Evolutionary conservation across 92 coral and sea anemone species (phyloP).

Genomic region (Heliopora coerulea): DNA sequence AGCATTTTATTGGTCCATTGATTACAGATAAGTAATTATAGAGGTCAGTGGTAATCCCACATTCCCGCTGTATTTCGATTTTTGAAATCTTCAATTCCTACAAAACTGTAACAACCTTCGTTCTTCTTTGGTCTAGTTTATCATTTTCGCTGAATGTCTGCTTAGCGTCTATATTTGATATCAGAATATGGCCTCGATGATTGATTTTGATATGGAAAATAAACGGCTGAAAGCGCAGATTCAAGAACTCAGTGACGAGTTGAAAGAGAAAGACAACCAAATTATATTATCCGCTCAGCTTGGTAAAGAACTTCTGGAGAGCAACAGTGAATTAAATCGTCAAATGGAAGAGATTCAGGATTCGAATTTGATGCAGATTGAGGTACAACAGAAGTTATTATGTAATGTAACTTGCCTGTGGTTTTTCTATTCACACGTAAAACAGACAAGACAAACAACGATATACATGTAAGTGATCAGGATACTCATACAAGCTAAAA

Average conservation of each 20-base stretch:
- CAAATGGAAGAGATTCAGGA: conserved; percentile 70
- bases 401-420: no score
- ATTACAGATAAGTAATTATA: no score
- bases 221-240: conserved; percentile 53
- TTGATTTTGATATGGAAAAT: conserved; percentile 56
- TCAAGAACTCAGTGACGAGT: conserved; percentile 52
- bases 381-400: conserved; percentile 62
- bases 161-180: neutral
- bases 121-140: no score
- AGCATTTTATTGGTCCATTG: neutral
- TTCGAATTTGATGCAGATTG: conserved; percentile 47
- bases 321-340: conserved; percentile 71
- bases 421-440: no score
- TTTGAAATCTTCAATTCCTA: neutral
- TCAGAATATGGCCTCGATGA: conserved; percentile 22
- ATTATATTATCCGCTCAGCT: conserved; percentile 69
- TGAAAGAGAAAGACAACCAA: conserved; percentile 42
- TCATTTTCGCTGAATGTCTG: neutral
- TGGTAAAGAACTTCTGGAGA: conserved; percentile 79
- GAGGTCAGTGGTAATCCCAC: no score
- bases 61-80: neutral
- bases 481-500: no score
- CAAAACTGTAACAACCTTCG: no score
- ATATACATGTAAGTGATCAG: no score
- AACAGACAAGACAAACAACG: no score